Conservation (phyloP, 2,113 vertebrate genomes). For the Pedionomus torquatus region DNA sequence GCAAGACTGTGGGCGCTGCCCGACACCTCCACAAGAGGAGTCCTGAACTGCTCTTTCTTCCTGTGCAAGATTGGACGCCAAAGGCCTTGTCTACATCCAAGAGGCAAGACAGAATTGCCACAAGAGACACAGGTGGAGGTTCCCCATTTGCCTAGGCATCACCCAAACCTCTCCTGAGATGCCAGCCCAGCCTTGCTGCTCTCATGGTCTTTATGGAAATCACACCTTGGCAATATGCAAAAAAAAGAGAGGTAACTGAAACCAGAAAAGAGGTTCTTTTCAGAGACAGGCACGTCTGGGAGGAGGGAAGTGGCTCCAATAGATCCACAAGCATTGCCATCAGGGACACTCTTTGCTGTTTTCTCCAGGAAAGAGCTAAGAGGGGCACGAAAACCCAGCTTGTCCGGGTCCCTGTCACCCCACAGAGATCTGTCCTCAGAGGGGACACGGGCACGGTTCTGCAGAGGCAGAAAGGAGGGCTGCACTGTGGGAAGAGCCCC, state of each 20-base stretch:
- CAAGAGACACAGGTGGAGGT: no score
- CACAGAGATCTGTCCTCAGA: background rate
- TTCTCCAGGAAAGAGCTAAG: background rate
- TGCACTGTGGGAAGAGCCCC: background rate
- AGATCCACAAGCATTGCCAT: rapidly evolving
- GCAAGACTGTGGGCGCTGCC: no score
- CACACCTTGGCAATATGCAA: background rate
- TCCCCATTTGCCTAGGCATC: background rate
- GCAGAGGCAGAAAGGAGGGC: background rate
- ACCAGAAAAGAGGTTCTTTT: background rate
- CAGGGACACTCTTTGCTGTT: rapidly evolving
- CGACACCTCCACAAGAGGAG: no score
- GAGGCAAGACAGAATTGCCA: background rate
- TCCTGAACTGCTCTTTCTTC: no score
- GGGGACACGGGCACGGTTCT: rapidly evolving
- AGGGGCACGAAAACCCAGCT: rapidly evolving
- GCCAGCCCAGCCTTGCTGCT: rapidly evolving
- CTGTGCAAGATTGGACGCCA: background rate
- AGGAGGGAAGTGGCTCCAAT: background rate
- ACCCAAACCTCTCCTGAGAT: background rate
- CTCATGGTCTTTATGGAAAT: background rate
- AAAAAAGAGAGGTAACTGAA: background rate
- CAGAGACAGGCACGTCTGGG: no score
- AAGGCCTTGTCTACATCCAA: background rate
- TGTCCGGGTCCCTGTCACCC: background rate